Conservation (phyloP, 35 echinoderm and acorn worm genomes). For the Diadema setosum region DNA sequence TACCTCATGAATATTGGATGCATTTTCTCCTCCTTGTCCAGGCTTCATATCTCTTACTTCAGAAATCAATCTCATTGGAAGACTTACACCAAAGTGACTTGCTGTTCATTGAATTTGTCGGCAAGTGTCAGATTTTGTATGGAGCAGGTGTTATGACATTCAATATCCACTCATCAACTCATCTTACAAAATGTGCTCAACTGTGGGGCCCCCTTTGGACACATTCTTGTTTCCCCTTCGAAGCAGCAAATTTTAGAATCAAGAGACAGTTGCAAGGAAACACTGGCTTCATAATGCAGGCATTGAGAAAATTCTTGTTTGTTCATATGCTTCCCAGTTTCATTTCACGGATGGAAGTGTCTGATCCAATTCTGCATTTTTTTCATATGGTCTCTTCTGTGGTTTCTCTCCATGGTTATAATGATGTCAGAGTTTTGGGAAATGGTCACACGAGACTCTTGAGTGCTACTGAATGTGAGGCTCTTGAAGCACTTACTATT, state of each 20-base stretch:
- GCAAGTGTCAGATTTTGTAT: conserved; percentile 39
- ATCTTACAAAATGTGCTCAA: conserved; percentile 30
- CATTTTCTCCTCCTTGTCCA: conserved; percentile 42
- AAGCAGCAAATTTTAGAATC: conserved; percentile 41
- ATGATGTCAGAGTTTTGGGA: not conserved
- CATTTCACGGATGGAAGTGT: not conserved
- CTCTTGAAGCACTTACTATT: not conserved
- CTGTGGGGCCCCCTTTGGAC: conserved; percentile 70
- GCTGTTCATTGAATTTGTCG: conserved; percentile 33
- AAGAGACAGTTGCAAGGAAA: conserved; percentile 33
- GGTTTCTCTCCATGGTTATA: not conserved
- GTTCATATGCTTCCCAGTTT: conserved; percentile 5
- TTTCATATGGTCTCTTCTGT: not conserved
- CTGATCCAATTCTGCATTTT: not conserved
- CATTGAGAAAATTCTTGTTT: conserved; percentile 26
- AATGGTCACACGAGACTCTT: not conserved
- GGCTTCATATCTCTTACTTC: conserved; percentile 35
- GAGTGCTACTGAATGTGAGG: not conserved
- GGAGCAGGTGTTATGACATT: conserved; percentile 42
- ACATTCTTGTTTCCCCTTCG: conserved; percentile 74
- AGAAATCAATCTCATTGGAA: conserved; percentile 11
- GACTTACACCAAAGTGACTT: conserved; percentile 34
- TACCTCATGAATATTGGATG: not conserved
- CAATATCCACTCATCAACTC: conserved; percentile 56
- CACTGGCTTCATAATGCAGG: conserved; percentile 27